Evolutionary conservation across 2,888 invertebrate species (phyloP).

Genomic region (Macrophya alboannulata): DNA sequence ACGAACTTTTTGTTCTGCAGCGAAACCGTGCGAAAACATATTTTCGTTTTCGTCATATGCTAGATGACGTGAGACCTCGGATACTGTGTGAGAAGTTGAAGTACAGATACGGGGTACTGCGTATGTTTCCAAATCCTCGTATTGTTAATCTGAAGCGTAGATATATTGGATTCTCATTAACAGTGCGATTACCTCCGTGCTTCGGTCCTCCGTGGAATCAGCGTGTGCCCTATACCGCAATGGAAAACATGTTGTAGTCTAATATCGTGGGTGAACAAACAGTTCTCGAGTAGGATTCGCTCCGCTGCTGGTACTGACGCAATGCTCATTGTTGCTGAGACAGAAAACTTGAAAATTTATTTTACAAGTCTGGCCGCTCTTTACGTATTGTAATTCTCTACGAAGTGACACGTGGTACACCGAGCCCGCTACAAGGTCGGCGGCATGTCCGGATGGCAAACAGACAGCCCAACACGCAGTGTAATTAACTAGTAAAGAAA

Average conservation of each 20-base stretch:
- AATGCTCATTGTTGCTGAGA: background rate
- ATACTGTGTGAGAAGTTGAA: background rate
- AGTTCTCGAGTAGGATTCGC: background rate
- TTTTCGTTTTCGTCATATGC: conserved; percentile 1
- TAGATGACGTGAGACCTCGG: background rate
- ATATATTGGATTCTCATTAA: background rate
- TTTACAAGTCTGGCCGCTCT: background rate
- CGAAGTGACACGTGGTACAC: background rate
- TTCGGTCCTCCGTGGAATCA: background rate
- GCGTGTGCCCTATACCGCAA: background rate
- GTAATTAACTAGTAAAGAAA: background rate
- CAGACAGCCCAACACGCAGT: background rate
- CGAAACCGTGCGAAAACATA: conserved; percentile 15
- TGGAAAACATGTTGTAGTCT: background rate
- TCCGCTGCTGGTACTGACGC: background rate
- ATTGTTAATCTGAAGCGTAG: background rate
- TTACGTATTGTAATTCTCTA: background rate
- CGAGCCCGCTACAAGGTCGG: background rate
- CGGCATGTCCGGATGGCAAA: background rate
- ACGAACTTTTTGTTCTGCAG: background rate
- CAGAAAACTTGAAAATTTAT: background rate
- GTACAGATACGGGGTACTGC: background rate
- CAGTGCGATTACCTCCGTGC: background rate
- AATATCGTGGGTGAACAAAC: background rate
- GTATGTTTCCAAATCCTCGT: background rate